These are phyloP conservation scores for Chymomyza costata DNA, from an alignment of 1,140 invertebrate species.

Conservation along the genomic window DNA sequence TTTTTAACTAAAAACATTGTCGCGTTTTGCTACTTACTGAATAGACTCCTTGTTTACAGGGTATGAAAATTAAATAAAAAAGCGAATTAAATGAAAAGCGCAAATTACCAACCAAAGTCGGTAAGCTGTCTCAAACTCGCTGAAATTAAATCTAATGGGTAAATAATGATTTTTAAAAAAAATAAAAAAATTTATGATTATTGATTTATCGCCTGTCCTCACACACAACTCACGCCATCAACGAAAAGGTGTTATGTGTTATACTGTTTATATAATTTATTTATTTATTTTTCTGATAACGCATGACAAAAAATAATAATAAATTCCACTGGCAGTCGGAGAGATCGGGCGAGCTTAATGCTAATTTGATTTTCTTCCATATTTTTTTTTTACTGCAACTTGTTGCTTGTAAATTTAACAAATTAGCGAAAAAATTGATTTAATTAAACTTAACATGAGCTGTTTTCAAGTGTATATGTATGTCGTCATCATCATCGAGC, in stretches of 20 bases:
- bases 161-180: constrained; percentile 47
- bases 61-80: no score
- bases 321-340: constrained; percentile 3
- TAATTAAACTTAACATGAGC: no score
- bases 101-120: constrained; percentile 63
- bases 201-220: constrained; percentile 54
- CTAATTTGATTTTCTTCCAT: constrained; percentile 51
- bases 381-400: constrained; percentile 30
- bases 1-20: no score
- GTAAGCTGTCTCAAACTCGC: no score
- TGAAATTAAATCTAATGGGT: constrained; percentile 41
- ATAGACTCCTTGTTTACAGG: no score
- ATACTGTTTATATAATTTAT: constrained; percentile 46
- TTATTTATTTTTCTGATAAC: constrained; percentile 69
- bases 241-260: constrained; percentile 59
- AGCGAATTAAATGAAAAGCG: constrained; percentile 67
- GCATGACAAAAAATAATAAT: constrained; percentile 16
- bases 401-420: constrained; percentile 62
- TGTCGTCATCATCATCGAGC: no score
- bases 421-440: constrained; percentile 68
- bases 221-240: constrained; percentile 29
- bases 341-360: constrained; percentile 28
- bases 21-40: no score
- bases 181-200: constrained; percentile 20
- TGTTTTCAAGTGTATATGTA: no score